Percentiles rank a stretch among this genome's conserved stretches.
Evolutionary conservation across 1,140 invertebrate genomes (phyloP).

Genomic region (Atta colombica): DNA sequence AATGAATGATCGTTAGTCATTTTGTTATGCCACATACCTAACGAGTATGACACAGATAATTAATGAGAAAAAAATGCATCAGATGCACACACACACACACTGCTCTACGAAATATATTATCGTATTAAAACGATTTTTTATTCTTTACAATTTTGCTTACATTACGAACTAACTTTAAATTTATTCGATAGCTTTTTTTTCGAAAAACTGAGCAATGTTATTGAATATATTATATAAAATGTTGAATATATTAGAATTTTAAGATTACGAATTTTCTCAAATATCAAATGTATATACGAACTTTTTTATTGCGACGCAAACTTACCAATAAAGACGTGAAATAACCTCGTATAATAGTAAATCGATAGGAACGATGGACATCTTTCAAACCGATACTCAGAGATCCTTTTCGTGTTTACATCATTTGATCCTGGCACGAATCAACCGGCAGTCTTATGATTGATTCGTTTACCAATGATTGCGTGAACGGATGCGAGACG

Average conservation of each 20-base stretch:
- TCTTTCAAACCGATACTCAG: neutral
- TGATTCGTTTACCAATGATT: constrained; percentile 50
- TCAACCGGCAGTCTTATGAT: constrained; percentile 36
- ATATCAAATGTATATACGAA: neutral
- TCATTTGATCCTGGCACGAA: constrained; percentile 32
- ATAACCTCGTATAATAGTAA: constrained; percentile 6
- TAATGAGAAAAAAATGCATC: constrained; percentile 1
- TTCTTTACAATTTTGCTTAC: neutral
- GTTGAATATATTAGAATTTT: neutral
- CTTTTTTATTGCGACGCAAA: neutral
- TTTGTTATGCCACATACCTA: neutral
- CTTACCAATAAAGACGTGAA: constrained; percentile 3
- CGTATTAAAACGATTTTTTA: neutral
- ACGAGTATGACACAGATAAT: constrained; percentile 5
- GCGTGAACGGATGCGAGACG: constrained; percentile 54
- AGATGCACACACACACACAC: neutral
- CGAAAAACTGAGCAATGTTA: neutral
- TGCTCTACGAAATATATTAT: neutral
- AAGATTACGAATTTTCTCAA: neutral
- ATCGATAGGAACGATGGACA: neutral
- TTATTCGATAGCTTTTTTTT: neutral
- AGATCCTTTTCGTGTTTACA: neutral
- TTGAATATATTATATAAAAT: neutral
- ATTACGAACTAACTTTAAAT: neutral
- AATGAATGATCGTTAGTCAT: constrained; percentile 7